Evolutionary conservation across 1,140 invertebrate genomes (phyloP), one percentile per base, ranked within the genome.

Genomic region (Drosophila equinoxialis): DNA sequence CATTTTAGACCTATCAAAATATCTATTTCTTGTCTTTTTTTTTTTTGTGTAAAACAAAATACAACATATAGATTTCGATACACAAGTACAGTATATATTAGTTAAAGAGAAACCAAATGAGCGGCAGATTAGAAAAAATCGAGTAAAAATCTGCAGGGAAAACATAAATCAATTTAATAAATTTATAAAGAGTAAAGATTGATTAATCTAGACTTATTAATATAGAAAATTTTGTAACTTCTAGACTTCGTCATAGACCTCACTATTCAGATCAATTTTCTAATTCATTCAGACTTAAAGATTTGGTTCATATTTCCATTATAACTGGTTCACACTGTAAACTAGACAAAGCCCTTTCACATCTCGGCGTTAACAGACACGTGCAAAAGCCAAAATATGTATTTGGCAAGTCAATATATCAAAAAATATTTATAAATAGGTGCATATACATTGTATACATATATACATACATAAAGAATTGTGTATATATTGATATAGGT

Each of bases 391-490:
- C 85, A 86, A 87, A 51, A 86, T 87, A n/a, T n/a, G n/a, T n/a
- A 86, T 86, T 86, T 82, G 82, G 84, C 79, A 73, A 87, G 83
- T 86, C 83, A 86, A 86, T 86, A 86, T 86, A 86, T 86, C 76
- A 86, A 79, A 86, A 86, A 86, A 82, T 60, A 69, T 69, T 62
- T 59, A 58, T 58, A 78, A 75, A 75, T 48, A 48, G 45, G 45
- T 48, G 10, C 35, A 37, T 37, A 37, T 6, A 30, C 6, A 35
- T 17, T 48, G 17, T 48, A 48, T 48, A 48, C 7, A 10, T 17
- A 48, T 0, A 8, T 48, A 8, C 20, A 48, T 48, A 48, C 7
- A 10, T 17, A 48, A 1, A 8, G 14, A 23, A 8, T 20, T 30
- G 2, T 10, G 17, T 57, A 35, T 35, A 33, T 57, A 13, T 33